Conservation (phyloP, 2,797 vertebrate genomes). For the Loris lydekkerianus region DNA sequence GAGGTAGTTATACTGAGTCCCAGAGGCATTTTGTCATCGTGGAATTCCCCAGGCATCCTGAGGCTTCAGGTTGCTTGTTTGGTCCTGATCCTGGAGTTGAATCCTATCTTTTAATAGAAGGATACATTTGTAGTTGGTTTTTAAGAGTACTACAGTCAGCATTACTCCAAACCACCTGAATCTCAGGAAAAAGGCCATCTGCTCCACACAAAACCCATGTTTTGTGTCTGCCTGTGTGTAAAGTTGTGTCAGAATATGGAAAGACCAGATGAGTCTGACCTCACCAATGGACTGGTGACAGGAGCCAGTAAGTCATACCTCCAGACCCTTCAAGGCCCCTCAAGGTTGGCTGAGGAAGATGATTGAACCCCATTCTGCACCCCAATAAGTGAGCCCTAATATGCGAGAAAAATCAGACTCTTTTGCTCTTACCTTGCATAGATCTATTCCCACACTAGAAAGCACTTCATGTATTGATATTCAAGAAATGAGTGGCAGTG, state of each 20-base stretch:
- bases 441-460: constrained; percentile 17
- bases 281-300: no score
- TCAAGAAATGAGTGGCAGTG: neutral
- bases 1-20: neutral
- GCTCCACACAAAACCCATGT: neutral
- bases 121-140: neutral
- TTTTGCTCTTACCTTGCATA: neutral
- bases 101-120: neutral
- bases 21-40: neutral
- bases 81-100: neutral
- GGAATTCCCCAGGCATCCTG: neutral
- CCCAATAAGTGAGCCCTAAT: neutral
- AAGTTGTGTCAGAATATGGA: constrained; percentile 84
- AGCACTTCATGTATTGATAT: constrained; percentile 27
- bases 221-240: constrained; percentile 88
- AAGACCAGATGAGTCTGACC: neutral
- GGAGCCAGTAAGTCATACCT: neutral
- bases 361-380: neutral
- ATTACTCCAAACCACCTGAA: neutral
- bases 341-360: neutral
- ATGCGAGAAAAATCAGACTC: neutral
- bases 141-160: neutral
- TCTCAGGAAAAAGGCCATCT: neutral
- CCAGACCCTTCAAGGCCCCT: neutral
- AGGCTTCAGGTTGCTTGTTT: neutral